Base-by-base conservation (phyloP, 1,140 invertebrate genomes). In the Drosophila watanabei region DNA sequence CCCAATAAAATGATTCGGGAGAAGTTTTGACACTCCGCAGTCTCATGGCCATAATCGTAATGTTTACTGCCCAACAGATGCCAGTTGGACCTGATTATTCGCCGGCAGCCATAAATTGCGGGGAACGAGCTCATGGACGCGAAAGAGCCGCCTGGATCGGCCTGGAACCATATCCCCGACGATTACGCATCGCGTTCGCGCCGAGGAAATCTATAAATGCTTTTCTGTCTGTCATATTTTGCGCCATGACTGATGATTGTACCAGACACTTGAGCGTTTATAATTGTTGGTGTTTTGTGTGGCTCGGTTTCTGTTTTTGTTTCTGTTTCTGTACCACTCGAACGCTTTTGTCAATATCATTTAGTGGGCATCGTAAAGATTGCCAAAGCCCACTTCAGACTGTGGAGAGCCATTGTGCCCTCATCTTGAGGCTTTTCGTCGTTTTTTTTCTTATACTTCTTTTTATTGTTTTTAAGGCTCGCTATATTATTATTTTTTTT, bases 291-390 rank as follows among this genome's bases (percentile, higher is more conserved):
- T 81, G 75, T 54, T 87, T 37, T 63, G 64, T 57, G 54, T 7
- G 10, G 14, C 54, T 24, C 52, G 33, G 35, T 39, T 16, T 56
- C 18, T 56, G 52, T 56, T 39, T 57, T 57, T 57, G 54, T 57
- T 57, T 56, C 54, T 56, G 54, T 57, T 62, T 72, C 66, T 66
- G 28, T 85, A 65, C 70, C 82, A 90, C 85, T 88, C 49, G 79
- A 89, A 82, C 75, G 82, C 66, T 89, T 90, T 89, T 89, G 86
- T 89, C 86, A 89, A 89, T 89, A 89, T 89, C 86, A 90, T 90
- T 89, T 90, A 80, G 86, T 89, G 86, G 86, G 86, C 86, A 89
- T 89, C 75, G 86, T 89, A 89, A 89, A 90, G 85, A 89, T 89
- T 89, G 85, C 85, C 73, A 89, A 89, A 86, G 86, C 76, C 86